Base-by-base conservation (phyloP, 2,113 vertebrate genomes). In the Odontesthes bonariensis region DNA sequence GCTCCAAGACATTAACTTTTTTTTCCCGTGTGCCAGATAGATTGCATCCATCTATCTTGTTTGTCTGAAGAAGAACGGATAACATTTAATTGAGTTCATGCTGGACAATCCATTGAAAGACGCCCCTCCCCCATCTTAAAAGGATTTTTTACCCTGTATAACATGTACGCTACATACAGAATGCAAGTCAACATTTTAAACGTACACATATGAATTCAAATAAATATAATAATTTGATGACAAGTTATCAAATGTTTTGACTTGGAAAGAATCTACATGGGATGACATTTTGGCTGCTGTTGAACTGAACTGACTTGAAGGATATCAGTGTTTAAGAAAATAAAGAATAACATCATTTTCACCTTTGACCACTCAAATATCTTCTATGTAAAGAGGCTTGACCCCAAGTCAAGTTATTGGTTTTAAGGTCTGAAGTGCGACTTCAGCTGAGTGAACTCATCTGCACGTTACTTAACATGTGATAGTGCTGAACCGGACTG, bases 371-470 rank as follows among this genome's bases (percentile, higher is more conserved):
- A 27, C 7, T 22, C 19, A 16, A 46, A 53, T 8, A 33, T 3
- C 17, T 42, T 70, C 14, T 16, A 44, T 53, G 4, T 38, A 16
- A 55, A 52, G 53, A 47, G 38, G 31, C n/a, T 67, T 14, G 73
- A 40, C 13, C 61, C 32, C 6, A 1, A 52, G 3, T 63, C 1
- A 22, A 20, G 14, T 16, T 12, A 20, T 13, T 53, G 35, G 2
- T 51, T 20, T 46, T 3, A 33, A 20, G 46, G 31, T 57, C 8
- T 20, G 38, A 33, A 44, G 17, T 69, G 54, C 16, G 0, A 52
- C 16, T 3, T 46, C n/a, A 56, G n/a, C 12, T 12, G 40, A 49
- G n/a, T n/a, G 16, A 1, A 56, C 17, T 5, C 17, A 23, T 58
- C 17, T 20, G 57, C 49, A n/a, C n/a, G n/a, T n/a, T n/a, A n/a